Base-by-base conservation (phyloP, 2,113 vertebrate genomes). In the Vimba vimba region DNA sequence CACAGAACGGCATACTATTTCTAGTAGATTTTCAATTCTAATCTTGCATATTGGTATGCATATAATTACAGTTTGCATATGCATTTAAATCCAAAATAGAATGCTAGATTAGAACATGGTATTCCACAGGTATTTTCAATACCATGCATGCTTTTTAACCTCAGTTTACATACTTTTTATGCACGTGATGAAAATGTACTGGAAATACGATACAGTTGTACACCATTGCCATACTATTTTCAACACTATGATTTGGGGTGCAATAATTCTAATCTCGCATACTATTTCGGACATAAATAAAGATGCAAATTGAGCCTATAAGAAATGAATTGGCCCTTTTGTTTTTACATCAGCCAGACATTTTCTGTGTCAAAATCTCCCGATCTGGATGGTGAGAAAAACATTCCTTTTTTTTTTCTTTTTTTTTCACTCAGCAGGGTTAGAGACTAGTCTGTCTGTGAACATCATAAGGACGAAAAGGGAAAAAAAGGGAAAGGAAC, bases 401-500 rank as follows among this genome's bases (percentile, higher is more conserved):
- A 69, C 21, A 1, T 10, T 19, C 1, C 13, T 4, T 36, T 68
- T 47, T 2, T 11, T 45, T 50, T 57, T 0, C 2, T 21, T 4
- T 43, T 71, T 21, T 39, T 39, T 73, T 45, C 7, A 6, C 71
- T 25, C 23, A 47, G 71, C 43, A 17, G 43, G 30, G 27, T 57
- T 21, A 78, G 52, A 57, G 25, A n/a, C 27, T 36, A 12, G 52
- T 59, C 57, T 62, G 52, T 59, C 57, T 62, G 9, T 55, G 27
- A 52, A 19, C 45, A 15, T 57, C 57, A 25, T 45, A 55, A 71
- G 88, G 62, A 85, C 17, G 45, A 78, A 88, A 36, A 47, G 10
- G 19, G 4, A n/a, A 79, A 79, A 76, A 78, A n/a, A 7, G 78
- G 19, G 81, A 87, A 86, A 87, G 4, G 7, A 80, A 84, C 11